These are phyloP conservation scores for Petrophora chlorosata DNA, from an alignment of 2,888 invertebrate genomes.

Conservation along the genomic window DNA sequence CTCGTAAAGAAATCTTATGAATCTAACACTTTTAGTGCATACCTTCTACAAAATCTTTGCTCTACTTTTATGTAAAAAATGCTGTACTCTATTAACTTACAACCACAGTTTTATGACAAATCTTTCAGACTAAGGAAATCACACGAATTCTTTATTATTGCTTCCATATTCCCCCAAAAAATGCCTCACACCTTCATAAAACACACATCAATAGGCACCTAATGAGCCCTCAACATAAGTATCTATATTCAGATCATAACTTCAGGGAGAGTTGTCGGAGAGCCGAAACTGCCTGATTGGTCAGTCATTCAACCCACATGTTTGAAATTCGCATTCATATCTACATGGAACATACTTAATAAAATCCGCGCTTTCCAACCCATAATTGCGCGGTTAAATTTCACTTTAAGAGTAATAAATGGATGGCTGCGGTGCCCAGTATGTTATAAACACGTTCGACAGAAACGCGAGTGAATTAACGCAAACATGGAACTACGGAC, in stretches of 20 bases:
- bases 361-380: conserved; percentile 30
- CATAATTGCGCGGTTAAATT: conserved; percentile 30
- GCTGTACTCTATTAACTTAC: too few relatives aligned
- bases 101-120: too few relatives aligned
- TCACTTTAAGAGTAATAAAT: conserved; percentile 35
- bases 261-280: conserved; percentile 14
- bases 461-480: conserved; percentile 40
- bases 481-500: conserved; percentile 24
- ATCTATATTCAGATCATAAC: conserved; percentile 13
- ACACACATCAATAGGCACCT: conserved; percentile 19
- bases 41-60: too few relatives aligned
- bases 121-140: too few relatives aligned
- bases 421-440: conserved; percentile 24
- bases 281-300: conserved; percentile 22
- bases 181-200: background rate
- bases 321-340: conserved; percentile 7
- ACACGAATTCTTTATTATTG: too few relatives aligned
- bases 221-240: conserved; percentile 14
- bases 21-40: too few relatives aligned
- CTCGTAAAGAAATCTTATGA: too few relatives aligned
- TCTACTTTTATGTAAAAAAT: too few relatives aligned
- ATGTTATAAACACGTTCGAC: conserved; percentile 41
- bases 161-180: too few relatives aligned
- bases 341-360: conserved; percentile 14
- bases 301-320: conserved; percentile 11